Conservation (phyloP, 2,888 invertebrate species). For the Acronicta leporina region DNA sequence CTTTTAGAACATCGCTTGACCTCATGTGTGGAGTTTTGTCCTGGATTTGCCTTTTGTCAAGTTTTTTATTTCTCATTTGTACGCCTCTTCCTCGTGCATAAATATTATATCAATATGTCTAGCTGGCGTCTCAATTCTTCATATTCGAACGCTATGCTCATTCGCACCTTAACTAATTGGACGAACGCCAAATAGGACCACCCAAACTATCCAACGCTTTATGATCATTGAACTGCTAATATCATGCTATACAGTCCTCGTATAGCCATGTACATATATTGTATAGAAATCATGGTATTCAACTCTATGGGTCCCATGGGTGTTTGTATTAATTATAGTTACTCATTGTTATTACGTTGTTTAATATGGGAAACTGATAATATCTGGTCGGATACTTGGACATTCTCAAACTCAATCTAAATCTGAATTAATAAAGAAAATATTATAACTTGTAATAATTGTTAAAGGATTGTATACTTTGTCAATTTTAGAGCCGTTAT, state of each 20-base stretch:
- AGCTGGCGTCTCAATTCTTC: slow-evolving; percentile 54
- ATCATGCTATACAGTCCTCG: slow-evolving; percentile 28
- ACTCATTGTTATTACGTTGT: slow-evolving; percentile 36
- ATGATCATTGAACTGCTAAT: slow-evolving; percentile 61
- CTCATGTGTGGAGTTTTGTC: slow-evolving; percentile 15
- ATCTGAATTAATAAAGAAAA: slow-evolving; percentile 22
- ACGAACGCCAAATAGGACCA: slow-evolving; percentile 67
- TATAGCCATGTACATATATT: slow-evolving; percentile 28
- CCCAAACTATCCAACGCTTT: slow-evolving; percentile 62
- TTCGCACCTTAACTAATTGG: slow-evolving; percentile 75
- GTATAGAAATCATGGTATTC: slow-evolving; percentile 22
- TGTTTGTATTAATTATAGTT: slow-evolving; percentile 40
- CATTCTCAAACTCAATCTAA: slow-evolving; percentile 48
- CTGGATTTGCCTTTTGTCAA: slow-evolving; percentile 35
- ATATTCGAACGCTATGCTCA: slow-evolving; percentile 53
- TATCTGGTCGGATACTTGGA: slow-evolving; percentile 37
- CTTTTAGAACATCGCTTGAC: slow-evolving; percentile 15
- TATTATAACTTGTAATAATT: no score
- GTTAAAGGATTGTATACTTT: neutral
- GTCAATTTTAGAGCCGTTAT: slow-evolving; percentile 25
- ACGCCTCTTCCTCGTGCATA: slow-evolving; percentile 35
- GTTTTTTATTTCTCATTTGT: slow-evolving; percentile 53
- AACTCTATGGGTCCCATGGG: slow-evolving; percentile 15
- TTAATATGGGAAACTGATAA: slow-evolving; percentile 52
- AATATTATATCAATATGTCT: slow-evolving; percentile 54